These are phyloP conservation scores for Andricus curvator DNA, from an alignment of 2,888 invertebrate species.

Conservation along the genomic window DNA sequence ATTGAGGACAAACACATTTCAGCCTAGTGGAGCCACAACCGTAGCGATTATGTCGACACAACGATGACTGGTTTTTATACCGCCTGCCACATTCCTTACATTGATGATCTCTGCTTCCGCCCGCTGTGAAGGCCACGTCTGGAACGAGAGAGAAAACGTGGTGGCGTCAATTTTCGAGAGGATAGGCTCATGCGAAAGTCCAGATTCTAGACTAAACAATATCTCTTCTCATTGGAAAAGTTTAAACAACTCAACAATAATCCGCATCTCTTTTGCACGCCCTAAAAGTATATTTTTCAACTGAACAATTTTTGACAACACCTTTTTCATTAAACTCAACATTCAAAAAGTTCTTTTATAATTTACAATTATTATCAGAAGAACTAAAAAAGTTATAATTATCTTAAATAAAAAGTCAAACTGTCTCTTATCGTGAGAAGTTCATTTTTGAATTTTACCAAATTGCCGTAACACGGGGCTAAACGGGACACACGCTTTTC, in stretches of 20 bases:
- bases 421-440: too few species aligned
- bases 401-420: too few species aligned
- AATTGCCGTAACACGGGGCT: too few species aligned
- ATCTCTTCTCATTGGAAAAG: neutral
- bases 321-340: too few species aligned
- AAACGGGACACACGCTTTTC: too few species aligned
- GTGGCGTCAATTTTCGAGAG: slow-evolving; percentile 55
- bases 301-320: neutral
- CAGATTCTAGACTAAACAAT: neutral
- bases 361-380: too few species aligned
- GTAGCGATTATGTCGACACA: slow-evolving; percentile 72
- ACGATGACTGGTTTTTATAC: slow-evolving; percentile 70
- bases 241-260: neutral
- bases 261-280: neutral
- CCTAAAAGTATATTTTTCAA: neutral
- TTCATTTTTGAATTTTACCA: too few species aligned
- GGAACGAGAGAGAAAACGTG: slow-evolving; percentile 65
- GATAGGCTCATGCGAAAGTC: slow-evolving; percentile 7
- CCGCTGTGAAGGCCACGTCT: slow-evolving; percentile 59
- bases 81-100: slow-evolving; percentile 68
- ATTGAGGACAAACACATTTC: slow-evolving; percentile 67
- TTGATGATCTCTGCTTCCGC: slow-evolving; percentile 59
- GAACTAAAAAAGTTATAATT: too few species aligned
- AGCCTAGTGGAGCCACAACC: slow-evolving; percentile 71
- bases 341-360: neutral